Percentiles rank a stretch among this genome's conserved stretches.
Evolutionary conservation across 1,140 invertebrate species (phyloP).

Genomic region (Lineus longissimus): DNA sequence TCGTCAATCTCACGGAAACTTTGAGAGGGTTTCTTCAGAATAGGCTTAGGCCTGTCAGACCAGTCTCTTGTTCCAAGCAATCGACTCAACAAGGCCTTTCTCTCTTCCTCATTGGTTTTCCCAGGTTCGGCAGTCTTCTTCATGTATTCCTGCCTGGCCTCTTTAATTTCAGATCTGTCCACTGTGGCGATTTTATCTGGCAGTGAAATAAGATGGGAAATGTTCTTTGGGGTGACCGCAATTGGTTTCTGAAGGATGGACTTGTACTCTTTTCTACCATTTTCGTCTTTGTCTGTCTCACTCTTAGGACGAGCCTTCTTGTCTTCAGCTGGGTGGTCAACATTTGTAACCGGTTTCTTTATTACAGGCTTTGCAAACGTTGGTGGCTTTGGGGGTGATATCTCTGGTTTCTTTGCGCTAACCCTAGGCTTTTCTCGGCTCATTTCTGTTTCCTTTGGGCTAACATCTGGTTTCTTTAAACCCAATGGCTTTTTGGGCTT

Average conservation of each 20-base stretch:
- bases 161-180: not conserved
- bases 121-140: not conserved
- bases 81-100: not conserved
- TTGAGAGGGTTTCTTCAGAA: not conserved
- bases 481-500: not conserved
- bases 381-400: too few relatives aligned
- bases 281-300: too few relatives aligned
- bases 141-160: not conserved
- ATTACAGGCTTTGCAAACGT: too few relatives aligned
- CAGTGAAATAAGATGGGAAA: not conserved
- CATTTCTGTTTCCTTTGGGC: too few relatives aligned
- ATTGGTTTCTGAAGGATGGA: not conserved
- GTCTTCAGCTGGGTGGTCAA: too few relatives aligned
- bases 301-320: too few relatives aligned
- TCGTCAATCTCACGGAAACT: too few relatives aligned
- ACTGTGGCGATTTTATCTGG: not conserved
- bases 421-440: too few relatives aligned
- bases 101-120: not conserved
- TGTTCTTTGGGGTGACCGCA: not conserved
- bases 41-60: not conserved
- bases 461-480: not conserved
- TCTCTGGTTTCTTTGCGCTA: too few relatives aligned
- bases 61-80: conserved; percentile 1
- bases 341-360: too few relatives aligned
- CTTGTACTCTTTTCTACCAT: not conserved